These are phyloP conservation scores for Trochalopteron elliotii DNA, from an alignment of 2,113 vertebrate species.

Conservation along the genomic window DNA sequence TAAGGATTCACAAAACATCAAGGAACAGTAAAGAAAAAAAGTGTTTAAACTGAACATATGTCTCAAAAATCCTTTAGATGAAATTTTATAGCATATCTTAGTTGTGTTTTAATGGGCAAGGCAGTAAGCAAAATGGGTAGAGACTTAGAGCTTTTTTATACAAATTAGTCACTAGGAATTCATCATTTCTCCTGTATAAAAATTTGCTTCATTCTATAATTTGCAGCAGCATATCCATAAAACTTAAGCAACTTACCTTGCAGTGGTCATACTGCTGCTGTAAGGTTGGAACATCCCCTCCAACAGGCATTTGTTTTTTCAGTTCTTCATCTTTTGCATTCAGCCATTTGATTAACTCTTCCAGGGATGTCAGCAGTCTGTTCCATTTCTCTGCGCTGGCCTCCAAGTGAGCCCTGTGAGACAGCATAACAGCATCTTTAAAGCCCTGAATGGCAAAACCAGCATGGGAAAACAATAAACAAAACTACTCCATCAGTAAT, in stretches of 20 bases:
- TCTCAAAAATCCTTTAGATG: background rate
- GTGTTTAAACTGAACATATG: background rate
- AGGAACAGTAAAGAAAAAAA: background rate
- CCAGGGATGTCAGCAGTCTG: conserved; percentile 85
- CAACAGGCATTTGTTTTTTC: conserved; percentile 92
- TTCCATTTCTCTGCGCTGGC: conserved; percentile 94
- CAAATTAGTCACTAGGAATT: background rate
- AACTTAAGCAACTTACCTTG: conserved; percentile 74
- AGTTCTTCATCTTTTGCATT: conserved; percentile 94
- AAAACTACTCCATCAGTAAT: background rate
- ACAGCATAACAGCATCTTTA: background rate
- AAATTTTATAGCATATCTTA: background rate
- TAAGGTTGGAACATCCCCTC: conserved; percentile 91
- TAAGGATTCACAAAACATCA: background rate
- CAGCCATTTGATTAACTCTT: conserved; percentile 94
- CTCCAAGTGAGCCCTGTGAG: conserved; percentile 89
- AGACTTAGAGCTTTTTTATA: background rate
- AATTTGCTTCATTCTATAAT: background rate
- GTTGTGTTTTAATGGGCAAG: background rate
- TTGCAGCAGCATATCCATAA: background rate
- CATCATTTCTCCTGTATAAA: background rate
- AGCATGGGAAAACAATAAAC: background rate
- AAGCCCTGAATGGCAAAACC: background rate
- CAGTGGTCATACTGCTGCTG: conserved; percentile 92
- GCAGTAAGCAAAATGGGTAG: background rate